Conservation (phyloP, 2,113 vertebrate species). For the Chroicocephalus ridibundus region DNA sequence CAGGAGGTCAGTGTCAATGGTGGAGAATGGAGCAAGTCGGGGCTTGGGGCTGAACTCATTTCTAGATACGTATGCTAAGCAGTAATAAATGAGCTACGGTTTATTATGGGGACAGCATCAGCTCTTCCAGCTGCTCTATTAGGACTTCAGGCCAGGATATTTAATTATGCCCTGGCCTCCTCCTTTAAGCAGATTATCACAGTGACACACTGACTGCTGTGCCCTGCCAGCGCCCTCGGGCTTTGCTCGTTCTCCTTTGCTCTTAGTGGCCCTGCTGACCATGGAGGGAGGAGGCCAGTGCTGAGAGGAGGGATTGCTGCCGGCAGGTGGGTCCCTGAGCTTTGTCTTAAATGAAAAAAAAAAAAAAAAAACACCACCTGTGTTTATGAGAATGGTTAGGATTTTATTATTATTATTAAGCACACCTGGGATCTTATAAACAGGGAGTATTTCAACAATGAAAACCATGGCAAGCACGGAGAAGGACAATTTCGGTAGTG, state of each 20-base stretch:
- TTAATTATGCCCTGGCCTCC: slow-evolving; percentile 23
- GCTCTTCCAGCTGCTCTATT: slow-evolving; percentile 19
- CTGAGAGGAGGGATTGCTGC: background rate
- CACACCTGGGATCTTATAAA: background rate
- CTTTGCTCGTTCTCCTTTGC: background rate
- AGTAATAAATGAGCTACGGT: slow-evolving; percentile 8
- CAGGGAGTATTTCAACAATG: background rate
- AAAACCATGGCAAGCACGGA: background rate
- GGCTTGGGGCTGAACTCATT: background rate
- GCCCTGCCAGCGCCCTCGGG: background rate
- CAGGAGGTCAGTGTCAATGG: background rate
- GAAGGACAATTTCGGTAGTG: background rate
- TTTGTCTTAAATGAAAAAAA: background rate
- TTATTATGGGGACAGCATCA: slow-evolving; percentile 2
- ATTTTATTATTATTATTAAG: background rate
- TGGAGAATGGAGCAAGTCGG: background rate
- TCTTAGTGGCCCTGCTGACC: background rate
- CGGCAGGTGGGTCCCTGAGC: rapidly evolving
- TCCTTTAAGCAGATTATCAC: slow-evolving; percentile 51
- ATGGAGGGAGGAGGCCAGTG: rapidly evolving
- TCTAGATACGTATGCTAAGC: background rate
- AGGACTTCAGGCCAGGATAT: slow-evolving; percentile 31
- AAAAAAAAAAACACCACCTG: background rate
- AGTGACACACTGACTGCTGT: background rate
- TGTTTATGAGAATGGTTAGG: background rate